Conservation (phyloP, 2,888 invertebrate species). For the Antheraea assamensis region DNA sequence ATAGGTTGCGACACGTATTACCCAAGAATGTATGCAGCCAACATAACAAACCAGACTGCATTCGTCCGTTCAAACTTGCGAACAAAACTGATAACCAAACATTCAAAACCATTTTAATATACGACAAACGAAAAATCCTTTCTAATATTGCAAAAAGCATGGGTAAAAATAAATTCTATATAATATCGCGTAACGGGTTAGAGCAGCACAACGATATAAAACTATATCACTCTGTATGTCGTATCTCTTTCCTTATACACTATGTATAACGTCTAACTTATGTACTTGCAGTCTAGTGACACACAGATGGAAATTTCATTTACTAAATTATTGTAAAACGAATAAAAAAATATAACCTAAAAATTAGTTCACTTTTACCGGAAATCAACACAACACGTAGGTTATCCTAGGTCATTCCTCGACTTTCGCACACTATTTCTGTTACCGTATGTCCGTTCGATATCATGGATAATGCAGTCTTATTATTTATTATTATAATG, state of each 20-base stretch:
- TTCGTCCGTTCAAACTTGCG: slow-evolving; percentile 56
- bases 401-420: slow-evolving; percentile 76
- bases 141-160: slow-evolving; percentile 30
- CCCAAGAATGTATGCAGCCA: slow-evolving; percentile 49
- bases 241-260: slow-evolving; percentile 37
- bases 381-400: slow-evolving; percentile 59
- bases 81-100: slow-evolving; percentile 34
- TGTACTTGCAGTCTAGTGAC: slow-evolving; percentile 36
- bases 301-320: slow-evolving; percentile 44
- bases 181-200: slow-evolving; percentile 39
- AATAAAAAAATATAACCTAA: slow-evolving; percentile 64
- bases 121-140: slow-evolving; percentile 42
- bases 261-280: slow-evolving; percentile 33
- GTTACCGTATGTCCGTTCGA: slow-evolving; percentile 51
- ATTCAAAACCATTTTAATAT: slow-evolving; percentile 29
- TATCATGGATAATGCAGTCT: slow-evolving; percentile 39
- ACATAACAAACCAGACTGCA: slow-evolving; percentile 42
- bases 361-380: slow-evolving; percentile 53
- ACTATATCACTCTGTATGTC: slow-evolving; percentile 42
- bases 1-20: slow-evolving; percentile 49
- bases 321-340: slow-evolving; percentile 39
- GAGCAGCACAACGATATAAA: slow-evolving; percentile 46
- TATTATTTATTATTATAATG: slow-evolving; percentile 27
- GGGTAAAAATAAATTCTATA: slow-evolving; percentile 42
- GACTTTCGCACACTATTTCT: slow-evolving; percentile 64